phyloP scores from a whole-genome alignment of 2,113 vertebrate genomes.

The Poeciliopsis turrubarensis region DNA sequence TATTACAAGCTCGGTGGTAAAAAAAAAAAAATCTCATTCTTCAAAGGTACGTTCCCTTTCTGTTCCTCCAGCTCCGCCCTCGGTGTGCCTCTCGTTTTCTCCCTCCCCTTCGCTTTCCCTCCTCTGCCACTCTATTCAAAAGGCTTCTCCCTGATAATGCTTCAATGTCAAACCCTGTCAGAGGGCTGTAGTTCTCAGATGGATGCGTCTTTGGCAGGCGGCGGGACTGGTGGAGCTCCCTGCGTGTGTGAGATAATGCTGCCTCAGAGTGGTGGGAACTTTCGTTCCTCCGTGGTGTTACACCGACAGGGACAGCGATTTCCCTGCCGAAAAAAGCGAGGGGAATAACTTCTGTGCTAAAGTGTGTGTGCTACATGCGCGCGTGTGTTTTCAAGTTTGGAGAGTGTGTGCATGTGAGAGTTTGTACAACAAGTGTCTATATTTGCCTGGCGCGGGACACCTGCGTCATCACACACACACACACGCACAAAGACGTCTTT shows the following conservation, averaged over 20 bases:
- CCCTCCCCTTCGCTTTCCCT: constrained; percentile 22
- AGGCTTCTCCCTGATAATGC: constrained; percentile 54
- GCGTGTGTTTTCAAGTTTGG: neutral
- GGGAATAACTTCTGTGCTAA: constrained; percentile 15
- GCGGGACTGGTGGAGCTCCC: constrained; percentile 38
- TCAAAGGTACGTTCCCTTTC: constrained; percentile 28
- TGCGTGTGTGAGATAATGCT: constrained; percentile 55
- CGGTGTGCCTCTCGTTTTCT: constrained; percentile 28
- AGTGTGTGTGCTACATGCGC: constrained; percentile 28
- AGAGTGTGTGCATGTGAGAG: neutral
- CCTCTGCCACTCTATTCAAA: constrained; percentile 34
- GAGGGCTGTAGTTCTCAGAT: constrained; percentile 49
- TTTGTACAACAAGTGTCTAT: constrained; percentile 43
- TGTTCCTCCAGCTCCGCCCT: constrained; percentile 24
- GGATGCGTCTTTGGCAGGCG: constrained; percentile 46
- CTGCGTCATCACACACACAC: constrained; percentile 50
- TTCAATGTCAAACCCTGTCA: constrained; percentile 67
- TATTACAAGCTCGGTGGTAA: constrained; percentile 56
- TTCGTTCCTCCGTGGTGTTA: constrained; percentile 19
- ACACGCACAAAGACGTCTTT: constrained; percentile 51
- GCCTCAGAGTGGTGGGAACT: constrained; percentile 41
- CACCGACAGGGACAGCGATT: constrained; percentile 34
- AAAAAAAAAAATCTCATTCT: constrained; percentile 41
- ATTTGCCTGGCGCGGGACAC: constrained; percentile 42
- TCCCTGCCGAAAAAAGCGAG: constrained; percentile 23